These are phyloP conservation scores for Semicossyphus pulcher DNA, from an alignment of 2,113 vertebrate species.

Conservation along the genomic window DNA sequence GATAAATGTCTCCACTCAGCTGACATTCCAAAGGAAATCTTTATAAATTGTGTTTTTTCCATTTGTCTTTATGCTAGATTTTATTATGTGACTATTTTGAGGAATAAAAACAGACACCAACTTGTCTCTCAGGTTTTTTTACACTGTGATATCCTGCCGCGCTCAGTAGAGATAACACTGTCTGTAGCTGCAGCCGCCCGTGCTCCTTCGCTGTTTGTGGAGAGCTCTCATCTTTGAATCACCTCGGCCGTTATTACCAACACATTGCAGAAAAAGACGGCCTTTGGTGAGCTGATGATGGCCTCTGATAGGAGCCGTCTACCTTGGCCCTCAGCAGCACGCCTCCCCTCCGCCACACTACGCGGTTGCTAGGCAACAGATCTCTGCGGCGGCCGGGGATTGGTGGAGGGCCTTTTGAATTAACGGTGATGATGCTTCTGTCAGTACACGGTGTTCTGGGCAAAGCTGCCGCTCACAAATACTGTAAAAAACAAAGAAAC, in stretches of 20 bases:
- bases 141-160: slow-evolving; percentile 28
- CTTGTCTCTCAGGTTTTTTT: slow-evolving; percentile 25
- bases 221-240: slow-evolving; percentile 38
- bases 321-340: slow-evolving; percentile 67
- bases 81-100: slow-evolving; percentile 56
- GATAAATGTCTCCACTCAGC: not conserved
- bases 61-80: slow-evolving; percentile 31
- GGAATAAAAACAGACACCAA: slow-evolving; percentile 67
- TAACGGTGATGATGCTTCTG: slow-evolving; percentile 73
- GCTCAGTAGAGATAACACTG: slow-evolving; percentile 19
- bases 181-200: slow-evolving; percentile 8
- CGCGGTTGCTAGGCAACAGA: slow-evolving; percentile 89
- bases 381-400: slow-evolving; percentile 79
- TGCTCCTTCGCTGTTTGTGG: slow-evolving; percentile 6
- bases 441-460: slow-evolving; percentile 70
- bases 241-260: slow-evolving; percentile 42
- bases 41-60: slow-evolving; percentile 36
- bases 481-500: slow-evolving; percentile 13
- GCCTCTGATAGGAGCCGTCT: slow-evolving; percentile 67
- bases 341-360: slow-evolving; percentile 73
- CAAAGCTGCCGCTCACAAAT: slow-evolving; percentile 29
- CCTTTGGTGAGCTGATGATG: slow-evolving; percentile 62
- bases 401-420: slow-evolving; percentile 79
- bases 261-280: slow-evolving; percentile 49
- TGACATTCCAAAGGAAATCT: slow-evolving; percentile 62